Conservation (phyloP, 2,113 vertebrate genomes). For the Calypte anna region DNA sequence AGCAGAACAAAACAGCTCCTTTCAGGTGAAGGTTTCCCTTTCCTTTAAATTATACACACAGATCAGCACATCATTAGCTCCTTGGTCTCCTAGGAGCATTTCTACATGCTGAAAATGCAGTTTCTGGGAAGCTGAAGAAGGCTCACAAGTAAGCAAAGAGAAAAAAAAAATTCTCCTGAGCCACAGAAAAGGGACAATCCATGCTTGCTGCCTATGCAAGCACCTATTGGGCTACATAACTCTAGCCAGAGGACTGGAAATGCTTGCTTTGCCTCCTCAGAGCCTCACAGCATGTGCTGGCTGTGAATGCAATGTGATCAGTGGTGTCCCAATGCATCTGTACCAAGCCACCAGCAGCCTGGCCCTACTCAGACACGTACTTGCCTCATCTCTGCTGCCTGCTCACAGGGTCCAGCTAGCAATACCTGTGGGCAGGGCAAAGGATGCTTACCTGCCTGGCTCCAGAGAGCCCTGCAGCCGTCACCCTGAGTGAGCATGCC, state of each 20-base stretch:
- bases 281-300: accelerated
- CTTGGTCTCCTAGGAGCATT: not conserved
- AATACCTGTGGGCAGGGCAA: not conserved
- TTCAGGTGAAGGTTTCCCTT: not conserved
- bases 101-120: not conserved
- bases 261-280: not conserved
- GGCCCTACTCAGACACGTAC: not conserved
- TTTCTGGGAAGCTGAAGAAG: not conserved
- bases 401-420: not conserved
- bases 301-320: not conserved
- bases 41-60: not conserved
- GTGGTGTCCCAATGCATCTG: not conserved
- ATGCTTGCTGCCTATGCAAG: not conserved
- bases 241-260: not conserved
- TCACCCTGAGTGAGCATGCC: not conserved
- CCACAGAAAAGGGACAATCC: not conserved
- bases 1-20: not conserved
- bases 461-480: not conserved
- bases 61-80: not conserved
- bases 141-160: not conserved
- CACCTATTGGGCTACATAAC: accelerated
- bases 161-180: not conserved
- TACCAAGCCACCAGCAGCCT: not conserved
- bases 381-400: not conserved
- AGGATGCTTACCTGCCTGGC: not conserved